Evolutionary conservation across 2,888 invertebrate species (phyloP).

Genomic region (Megastigmus dorsalis): DNA sequence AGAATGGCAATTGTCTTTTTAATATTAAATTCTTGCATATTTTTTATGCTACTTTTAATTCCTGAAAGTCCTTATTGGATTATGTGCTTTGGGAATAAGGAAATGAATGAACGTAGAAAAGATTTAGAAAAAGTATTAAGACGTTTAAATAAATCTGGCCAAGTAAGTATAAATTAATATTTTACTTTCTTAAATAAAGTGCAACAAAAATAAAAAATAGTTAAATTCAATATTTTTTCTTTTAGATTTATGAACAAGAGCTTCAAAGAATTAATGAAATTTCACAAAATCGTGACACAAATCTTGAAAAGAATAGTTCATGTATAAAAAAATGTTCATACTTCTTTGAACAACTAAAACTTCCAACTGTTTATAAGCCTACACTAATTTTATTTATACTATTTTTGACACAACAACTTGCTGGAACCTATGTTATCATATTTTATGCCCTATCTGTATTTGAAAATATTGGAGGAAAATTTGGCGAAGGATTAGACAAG

Average conservation of each 20-base stretch:
- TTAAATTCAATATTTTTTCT: conserved; percentile 35
- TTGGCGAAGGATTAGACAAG: conserved; percentile 73
- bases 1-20: conserved; percentile 75
- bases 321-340: conserved; percentile 56
- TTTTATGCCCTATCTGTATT: conserved; percentile 78
- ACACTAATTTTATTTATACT: conserved; percentile 74
- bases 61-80: conserved; percentile 80
- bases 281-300: conserved; percentile 40
- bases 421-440: conserved; percentile 78
- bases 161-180: conserved; percentile 63
- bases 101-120: conserved; percentile 55
- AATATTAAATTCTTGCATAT: conserved; percentile 68
- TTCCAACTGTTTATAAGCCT: conserved; percentile 76
- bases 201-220: background rate
- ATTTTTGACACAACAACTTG: conserved; percentile 77
- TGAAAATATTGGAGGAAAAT: conserved; percentile 74
- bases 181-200: no score
- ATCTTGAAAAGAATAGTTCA: conserved; percentile 16
- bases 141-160: conserved; percentile 74
- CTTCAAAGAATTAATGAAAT: conserved; percentile 60
- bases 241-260: conserved; percentile 64
- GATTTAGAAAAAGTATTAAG: conserved; percentile 72
- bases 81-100: conserved; percentile 72
- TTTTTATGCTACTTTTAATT: conserved; percentile 71
- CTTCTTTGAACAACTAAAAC: conserved; percentile 55